These are phyloP conservation scores for Halictus ligatus DNA, from an alignment of 2,888 invertebrate genomes.

Conservation along the genomic window DNA sequence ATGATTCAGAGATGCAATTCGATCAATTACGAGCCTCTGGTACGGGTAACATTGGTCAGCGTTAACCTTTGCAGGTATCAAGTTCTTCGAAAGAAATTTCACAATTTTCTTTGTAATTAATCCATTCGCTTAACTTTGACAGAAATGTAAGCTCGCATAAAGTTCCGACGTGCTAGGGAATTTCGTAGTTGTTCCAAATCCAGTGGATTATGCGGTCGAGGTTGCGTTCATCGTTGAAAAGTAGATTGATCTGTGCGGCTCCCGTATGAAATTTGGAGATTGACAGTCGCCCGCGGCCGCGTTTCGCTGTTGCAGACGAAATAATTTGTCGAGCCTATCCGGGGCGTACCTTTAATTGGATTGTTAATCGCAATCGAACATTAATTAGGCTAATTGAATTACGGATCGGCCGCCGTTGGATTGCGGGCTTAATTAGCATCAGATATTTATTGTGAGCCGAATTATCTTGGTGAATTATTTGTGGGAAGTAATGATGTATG, in stretches of 20 bases:
- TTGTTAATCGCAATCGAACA: constrained; percentile 61
- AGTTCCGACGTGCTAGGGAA: background rate
- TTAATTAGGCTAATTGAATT: constrained; percentile 64
- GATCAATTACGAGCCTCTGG: background rate
- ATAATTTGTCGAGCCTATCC: constrained; percentile 41
- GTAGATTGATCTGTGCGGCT: background rate
- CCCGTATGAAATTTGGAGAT: constrained; percentile 16
- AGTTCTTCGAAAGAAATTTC: background rate
- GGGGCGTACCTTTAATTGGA: constrained; percentile 56
- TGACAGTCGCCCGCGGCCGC: constrained; percentile 25
- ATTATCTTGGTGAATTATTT: constrained; percentile 64
- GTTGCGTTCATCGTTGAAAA: background rate
- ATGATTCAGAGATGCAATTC: background rate
- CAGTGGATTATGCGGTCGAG: background rate
- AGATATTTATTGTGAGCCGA: constrained; percentile 58
- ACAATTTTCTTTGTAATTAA: background rate
- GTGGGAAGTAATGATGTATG: constrained; percentile 57
- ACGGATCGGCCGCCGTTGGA: constrained; percentile 48
- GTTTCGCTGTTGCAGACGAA: constrained; percentile 42
- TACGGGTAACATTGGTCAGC: background rate
- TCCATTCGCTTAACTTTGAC: background rate
- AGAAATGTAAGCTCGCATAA: background rate
- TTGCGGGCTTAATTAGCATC: constrained; percentile 60
- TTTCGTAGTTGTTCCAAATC: background rate
- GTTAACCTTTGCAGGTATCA: background rate